Evolutionary conservation across 2,797 vertebrate species (phyloP), one percentile per base, ranked within the genome.

Genomic region (Loris lydekkerianus): DNA sequence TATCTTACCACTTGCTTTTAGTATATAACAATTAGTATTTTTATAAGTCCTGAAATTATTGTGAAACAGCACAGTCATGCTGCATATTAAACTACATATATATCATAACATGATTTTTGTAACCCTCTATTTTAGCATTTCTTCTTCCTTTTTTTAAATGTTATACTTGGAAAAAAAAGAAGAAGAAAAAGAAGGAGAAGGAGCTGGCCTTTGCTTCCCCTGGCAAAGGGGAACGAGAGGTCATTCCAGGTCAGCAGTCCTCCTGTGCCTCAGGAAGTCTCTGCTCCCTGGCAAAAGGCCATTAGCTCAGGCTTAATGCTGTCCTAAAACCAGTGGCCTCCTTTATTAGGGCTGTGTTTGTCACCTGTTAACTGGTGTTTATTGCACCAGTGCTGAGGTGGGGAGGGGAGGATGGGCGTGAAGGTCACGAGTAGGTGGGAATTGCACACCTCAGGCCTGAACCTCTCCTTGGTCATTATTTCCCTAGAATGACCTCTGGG

Each of bases 291-390:
- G 86, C 93, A 93, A 94, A 94, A 96, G 86, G 49, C 88, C 78
- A 95, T 96, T 97, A 97, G 85, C 78, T 92, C 60, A 31, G 78
- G 67, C 93, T 95, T 90, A 96, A 75, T 88, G 87, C 91, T 1
- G 0, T 83, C 94, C 80, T 93, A 93, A 97, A 95, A 93, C 84
- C 86, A 43, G 87, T 82, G 69, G 95, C 84, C 92, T 81, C 87
- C 89, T 89, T 97, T 97, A 97, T 86, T 65, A 92, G 77, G 91
- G n/a, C 90, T 70, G 77, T 90, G 94, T 93, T 97, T 94, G 95
- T 96, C 97, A 98, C 96, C 97, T 98, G 94, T 92, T 97, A 97
- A 97, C 97, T 94, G 65, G 65, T 97, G 95, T 97, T 98, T 97
- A 97, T 97, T 96, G 78, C 96, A 82, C 73, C 73, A 86, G 96